Base-by-base conservation (phyloP, 2,888 invertebrate genomes). In the Eupithecia insigniata region DNA sequence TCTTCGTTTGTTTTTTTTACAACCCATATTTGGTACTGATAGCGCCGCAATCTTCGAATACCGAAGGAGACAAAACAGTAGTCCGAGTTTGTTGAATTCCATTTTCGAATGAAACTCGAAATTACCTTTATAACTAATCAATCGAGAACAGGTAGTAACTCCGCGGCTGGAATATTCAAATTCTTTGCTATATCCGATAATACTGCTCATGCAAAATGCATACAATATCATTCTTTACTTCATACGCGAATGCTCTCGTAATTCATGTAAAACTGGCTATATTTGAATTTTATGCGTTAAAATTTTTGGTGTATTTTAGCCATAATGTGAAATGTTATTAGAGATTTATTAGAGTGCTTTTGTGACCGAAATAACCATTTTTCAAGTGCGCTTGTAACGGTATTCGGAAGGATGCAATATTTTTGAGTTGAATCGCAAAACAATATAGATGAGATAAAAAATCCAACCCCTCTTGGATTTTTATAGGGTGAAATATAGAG, bases 141-240 rank as follows among this genome's bases (percentile, higher is more conserved):
- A 71, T 82, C 79, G 81, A 80, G 69, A 77, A 80, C 74, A 77
- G 72, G 72, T 83, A 74, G 87, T 88, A 86, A 67, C 58, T 69
- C 70, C 73, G 74, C 80, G 81, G 83, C 82, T 77, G 85, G 88
- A 90, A 90, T 92, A 92, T 93, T 92, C 92, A 92, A 93, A 93
- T 93, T 90, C 90, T 89, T 89, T 84, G 84, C 88, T 87, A 89
- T 90, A 91, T 90, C 89, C 91, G 92, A 93, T 93, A 92, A 93
- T 92, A 90, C 88, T 86, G 81, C 84, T 87, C 92, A 92, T 93
- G 91, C 89, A 93, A 93, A 93, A 92, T 93, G 92, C 93, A 93
- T 92, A 91, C 92, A 93, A 92, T 93, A 92, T 92, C 91, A 92
- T 93, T 91, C 90, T 92, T 93, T 91, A 90, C 90, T 89, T 88